These are phyloP conservation scores for Pteropus rufus DNA, from an alignment of 2,797 vertebrate species.

Conservation along the genomic window DNA sequence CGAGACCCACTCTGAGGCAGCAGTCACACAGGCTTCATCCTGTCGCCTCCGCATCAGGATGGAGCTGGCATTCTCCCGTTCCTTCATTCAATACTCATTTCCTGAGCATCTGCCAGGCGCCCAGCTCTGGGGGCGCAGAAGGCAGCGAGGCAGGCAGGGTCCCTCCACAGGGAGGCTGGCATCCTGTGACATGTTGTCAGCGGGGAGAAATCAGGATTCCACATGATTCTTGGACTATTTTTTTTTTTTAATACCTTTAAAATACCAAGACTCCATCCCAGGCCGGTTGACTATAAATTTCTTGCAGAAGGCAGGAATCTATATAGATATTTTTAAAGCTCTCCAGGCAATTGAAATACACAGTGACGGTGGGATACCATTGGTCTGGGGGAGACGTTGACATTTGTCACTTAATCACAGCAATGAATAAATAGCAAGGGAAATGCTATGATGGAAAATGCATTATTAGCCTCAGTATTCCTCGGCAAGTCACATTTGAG, in stretches of 20 bases:
- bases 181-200: background rate
- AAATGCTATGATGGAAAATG: background rate
- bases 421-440: background rate
- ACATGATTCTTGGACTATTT: background rate
- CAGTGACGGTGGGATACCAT: background rate
- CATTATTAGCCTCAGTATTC: background rate
- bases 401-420: background rate
- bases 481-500: background rate
- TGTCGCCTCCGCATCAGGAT: accelerated
- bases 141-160: background rate
- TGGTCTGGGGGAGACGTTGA: background rate
- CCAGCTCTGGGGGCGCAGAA: no score
- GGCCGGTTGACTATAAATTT: background rate
- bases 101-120: accelerated
- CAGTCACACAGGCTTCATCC: no score
- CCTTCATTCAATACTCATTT: background rate
- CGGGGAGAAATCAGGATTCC: background rate
- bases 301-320: background rate
- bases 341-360: background rate
- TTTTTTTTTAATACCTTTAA: background rate
- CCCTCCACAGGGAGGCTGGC: background rate
- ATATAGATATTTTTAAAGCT: background rate
- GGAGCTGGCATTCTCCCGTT: accelerated
- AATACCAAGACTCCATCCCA: background rate
- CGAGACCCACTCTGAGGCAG: background rate